Percentiles rank a stretch among this genome's conserved stretches.
Conservation (phyloP, 2,888 invertebrate species). For the Trachelus troglodyta region DNA sequence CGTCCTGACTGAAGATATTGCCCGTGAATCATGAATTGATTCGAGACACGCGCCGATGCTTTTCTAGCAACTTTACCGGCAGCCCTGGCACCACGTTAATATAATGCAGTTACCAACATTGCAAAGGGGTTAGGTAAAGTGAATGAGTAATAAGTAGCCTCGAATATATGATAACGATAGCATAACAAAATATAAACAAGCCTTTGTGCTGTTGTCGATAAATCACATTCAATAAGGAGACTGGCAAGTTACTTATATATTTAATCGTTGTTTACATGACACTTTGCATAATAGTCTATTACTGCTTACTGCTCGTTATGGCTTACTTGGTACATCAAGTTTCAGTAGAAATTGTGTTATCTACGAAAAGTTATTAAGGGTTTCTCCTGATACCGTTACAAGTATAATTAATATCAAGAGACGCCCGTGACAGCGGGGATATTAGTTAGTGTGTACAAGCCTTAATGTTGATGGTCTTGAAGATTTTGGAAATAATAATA, state of each 20-base stretch:
- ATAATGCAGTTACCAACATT: slow-evolving; percentile 14
- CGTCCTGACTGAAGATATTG: slow-evolving; percentile 14
- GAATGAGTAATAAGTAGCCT: background rate
- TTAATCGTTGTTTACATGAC: background rate
- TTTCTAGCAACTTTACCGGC: slow-evolving; percentile 11
- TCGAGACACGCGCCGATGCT: slow-evolving; percentile 16
- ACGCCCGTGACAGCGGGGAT: background rate
- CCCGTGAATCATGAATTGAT: slow-evolving; percentile 29
- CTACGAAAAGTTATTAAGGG: background rate
- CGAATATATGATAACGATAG: background rate
- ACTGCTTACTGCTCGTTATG: background rate
- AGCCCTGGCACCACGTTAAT: slow-evolving; percentile 14
- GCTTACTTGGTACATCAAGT: background rate
- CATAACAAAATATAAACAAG: background rate
- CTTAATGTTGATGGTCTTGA: background rate
- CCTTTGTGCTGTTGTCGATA: background rate
- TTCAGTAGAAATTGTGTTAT: background rate
- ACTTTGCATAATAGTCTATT: background rate
- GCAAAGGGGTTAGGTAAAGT: background rate
- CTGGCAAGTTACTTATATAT: background rate
- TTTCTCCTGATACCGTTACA: too few relatives aligned
- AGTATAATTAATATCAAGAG: background rate
- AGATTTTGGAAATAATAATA: background rate
- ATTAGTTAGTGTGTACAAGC: background rate
- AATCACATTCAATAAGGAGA: background rate